These are phyloP conservation scores for Pygoscelis adeliae DNA, from an alignment of 2,113 vertebrate genomes.

Conservation along the genomic window DNA sequence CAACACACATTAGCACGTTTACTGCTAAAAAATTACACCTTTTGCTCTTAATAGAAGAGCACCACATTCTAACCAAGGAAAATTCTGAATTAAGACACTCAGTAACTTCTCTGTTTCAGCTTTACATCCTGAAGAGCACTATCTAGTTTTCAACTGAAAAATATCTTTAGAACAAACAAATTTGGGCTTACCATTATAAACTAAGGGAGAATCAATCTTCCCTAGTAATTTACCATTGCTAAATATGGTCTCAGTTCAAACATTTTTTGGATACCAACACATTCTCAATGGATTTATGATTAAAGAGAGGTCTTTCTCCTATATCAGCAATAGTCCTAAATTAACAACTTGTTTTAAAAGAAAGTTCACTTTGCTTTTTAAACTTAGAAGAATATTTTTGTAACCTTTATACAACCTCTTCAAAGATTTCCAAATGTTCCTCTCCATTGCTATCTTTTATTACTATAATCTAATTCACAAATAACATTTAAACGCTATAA, in stretches of 20 bases:
- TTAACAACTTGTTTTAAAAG: constrained; percentile 52
- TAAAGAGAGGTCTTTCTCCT: constrained; percentile 18
- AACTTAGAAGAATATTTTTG: constrained; percentile 43
- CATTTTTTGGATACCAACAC: constrained; percentile 34
- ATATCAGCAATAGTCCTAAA: constrained; percentile 28
- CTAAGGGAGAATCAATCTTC: not conserved
- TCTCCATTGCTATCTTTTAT: constrained; percentile 48
- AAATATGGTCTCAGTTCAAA: constrained; percentile 21
- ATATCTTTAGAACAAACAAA: constrained; percentile 23
- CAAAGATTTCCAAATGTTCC: constrained; percentile 17
- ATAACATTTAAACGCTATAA: constrained; percentile 44
- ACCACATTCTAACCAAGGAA: not conserved
- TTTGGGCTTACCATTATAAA: constrained; percentile 22
- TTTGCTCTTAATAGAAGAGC: not conserved
- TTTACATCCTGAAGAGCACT: not conserved
- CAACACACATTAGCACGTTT: not conserved
- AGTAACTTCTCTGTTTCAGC: not conserved
- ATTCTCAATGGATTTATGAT: constrained; percentile 41
- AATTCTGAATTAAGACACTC: not conserved
- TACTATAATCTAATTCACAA: constrained; percentile 61
- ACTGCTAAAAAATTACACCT: not conserved
- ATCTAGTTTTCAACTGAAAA: not conserved
- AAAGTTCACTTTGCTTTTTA: constrained; percentile 35
- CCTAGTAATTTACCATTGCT: not conserved
- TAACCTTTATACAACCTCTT: constrained; percentile 54